A percentile compares a stretch with the other conserved stretches of the same genome.
Evolutionary conservation across 2,888 invertebrate genomes (phyloP).

Genomic region (Volucella inflata): DNA sequence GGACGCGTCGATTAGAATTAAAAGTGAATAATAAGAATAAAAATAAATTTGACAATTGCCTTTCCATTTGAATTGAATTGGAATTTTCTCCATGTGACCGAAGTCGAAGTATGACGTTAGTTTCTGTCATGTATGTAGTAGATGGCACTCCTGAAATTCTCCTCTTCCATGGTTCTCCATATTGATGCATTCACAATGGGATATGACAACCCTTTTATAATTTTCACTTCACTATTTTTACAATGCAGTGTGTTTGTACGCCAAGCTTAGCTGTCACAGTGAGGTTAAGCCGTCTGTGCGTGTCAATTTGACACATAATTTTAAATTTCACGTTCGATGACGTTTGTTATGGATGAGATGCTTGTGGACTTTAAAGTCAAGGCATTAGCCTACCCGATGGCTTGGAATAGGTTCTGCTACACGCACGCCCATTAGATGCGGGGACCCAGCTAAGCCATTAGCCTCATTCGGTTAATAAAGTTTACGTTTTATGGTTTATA

Average conservation of each 20-base stretch:
- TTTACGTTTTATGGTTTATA: conserved; percentile 38
- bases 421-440: conserved; percentile 36
- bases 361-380: conserved; percentile 32
- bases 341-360: conserved; percentile 23
- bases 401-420: conserved; percentile 14
- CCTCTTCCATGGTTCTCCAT: background rate
- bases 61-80: conserved; percentile 28
- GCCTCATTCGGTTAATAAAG: conserved; percentile 47
- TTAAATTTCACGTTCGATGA: conserved; percentile 35
- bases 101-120: conserved; percentile 24
- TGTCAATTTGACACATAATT: conserved; percentile 47
- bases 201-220: conserved; percentile 12
- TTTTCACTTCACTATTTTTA: conserved; percentile 8
- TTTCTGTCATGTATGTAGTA: background rate
- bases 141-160: conserved; percentile 22
- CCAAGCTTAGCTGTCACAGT: background rate
- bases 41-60: conserved; percentile 24
- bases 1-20: conserved; percentile 54
- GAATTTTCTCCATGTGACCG: conserved; percentile 12
- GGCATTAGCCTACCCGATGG: conserved; percentile 47
- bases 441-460: conserved; percentile 37
- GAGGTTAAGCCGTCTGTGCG: background rate
- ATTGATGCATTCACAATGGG: background rate
- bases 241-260: background rate
- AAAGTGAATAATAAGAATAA: conserved; percentile 32